Evolutionary conservation across 2,797 vertebrate genomes (phyloP).

Genomic region (Taenioides sp.): DNA sequence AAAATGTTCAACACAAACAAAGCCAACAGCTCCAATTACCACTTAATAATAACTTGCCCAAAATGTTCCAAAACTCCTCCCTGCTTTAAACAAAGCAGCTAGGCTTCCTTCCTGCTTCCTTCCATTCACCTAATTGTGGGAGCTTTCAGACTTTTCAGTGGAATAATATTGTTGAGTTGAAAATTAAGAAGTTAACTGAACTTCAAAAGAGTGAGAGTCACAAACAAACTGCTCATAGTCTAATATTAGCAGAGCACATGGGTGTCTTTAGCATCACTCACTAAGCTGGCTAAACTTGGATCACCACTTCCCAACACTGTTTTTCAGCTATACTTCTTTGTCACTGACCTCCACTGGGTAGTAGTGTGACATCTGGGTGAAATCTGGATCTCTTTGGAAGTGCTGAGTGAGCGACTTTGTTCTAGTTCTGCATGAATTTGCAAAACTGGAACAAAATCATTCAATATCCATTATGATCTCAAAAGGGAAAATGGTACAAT

Average conservation of each 20-base stretch:
- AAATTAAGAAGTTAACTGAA: constrained; percentile 56
- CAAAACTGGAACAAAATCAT: constrained; percentile 33
- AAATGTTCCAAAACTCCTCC: constrained; percentile 34
- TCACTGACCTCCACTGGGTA: constrained; percentile 53
- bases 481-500: constrained; percentile 45
- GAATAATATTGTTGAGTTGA: constrained; percentile 30
- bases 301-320: constrained; percentile 52
- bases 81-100: constrained; percentile 26
- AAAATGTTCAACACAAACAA: constrained; percentile 7
- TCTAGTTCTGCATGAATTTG: constrained; percentile 34
- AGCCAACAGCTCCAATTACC: constrained; percentile 29
- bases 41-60: constrained; percentile 30
- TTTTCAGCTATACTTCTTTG: constrained; percentile 43
- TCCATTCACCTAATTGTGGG: constrained; percentile 48
- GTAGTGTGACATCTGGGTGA: constrained; percentile 41
- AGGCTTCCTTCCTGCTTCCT: constrained; percentile 46
- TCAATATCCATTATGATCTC: background rate
- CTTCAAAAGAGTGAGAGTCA: constrained; percentile 43
- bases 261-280: constrained; percentile 70
- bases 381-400: constrained; percentile 29
- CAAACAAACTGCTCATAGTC: constrained; percentile 63
- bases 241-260: constrained; percentile 79
- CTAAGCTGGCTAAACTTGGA: constrained; percentile 74
- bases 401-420: constrained; percentile 44
- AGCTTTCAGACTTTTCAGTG: constrained; percentile 26